A percentile compares a stretch with the other conserved stretches of the same genome.
phyloP scores from a whole-genome alignment of 2,797 vertebrate genomes.

The Emys orbicularis region DNA sequence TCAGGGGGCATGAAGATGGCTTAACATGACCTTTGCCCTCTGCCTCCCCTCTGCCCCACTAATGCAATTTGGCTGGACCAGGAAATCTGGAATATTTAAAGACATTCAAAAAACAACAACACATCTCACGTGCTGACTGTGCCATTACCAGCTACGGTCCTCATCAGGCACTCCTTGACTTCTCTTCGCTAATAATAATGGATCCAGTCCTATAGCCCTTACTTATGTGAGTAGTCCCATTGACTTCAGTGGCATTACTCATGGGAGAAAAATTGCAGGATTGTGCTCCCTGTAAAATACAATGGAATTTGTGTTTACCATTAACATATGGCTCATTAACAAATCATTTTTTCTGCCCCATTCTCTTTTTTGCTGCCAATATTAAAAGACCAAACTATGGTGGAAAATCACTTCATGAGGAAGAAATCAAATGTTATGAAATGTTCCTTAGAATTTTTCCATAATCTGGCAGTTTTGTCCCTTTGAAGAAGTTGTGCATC shows the following conservation, averaged over 20 bases:
- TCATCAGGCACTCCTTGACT: not conserved
- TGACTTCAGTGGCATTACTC: not conserved
- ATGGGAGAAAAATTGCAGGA: not conserved
- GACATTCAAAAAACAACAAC: not conserved
- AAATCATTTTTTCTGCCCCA: not conserved
- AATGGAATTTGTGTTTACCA: not conserved
- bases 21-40: not conserved
- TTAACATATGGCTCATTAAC: not conserved
- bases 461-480: slow-evolving; percentile 39
- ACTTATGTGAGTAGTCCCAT: not conserved
- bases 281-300: not conserved
- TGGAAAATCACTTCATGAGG: slow-evolving; percentile 76
- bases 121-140: not conserved
- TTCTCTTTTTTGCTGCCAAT: slow-evolving; percentile 31
- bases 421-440: slow-evolving; percentile 63
- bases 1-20: not conserved
- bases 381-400: slow-evolving; percentile 58
- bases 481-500: slow-evolving; percentile 42
- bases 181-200: not conserved
- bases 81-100: not conserved
- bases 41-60: not conserved
- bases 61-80: fast-evolving
- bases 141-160: not conserved
- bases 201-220: not conserved
- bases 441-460: slow-evolving; percentile 73